phyloP scores from a whole-genome alignment of 2,113 vertebrate species.

The Nannobrachium achirus region DNA sequence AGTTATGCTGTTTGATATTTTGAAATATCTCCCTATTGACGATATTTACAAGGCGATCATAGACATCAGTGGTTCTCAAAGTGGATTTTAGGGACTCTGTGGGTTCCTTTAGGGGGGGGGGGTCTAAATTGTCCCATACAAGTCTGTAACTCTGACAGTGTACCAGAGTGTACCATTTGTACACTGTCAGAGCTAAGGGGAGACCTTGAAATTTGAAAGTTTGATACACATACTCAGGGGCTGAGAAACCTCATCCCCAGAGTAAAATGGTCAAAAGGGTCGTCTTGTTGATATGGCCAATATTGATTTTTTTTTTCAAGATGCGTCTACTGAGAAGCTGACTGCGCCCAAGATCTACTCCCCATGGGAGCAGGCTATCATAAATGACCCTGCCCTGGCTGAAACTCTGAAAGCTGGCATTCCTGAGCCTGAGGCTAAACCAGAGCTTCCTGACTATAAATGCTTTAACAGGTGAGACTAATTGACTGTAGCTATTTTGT shows the following conservation, averaged over 20 bases:
- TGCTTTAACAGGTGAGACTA: slow-evolving; percentile 94
- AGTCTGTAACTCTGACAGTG: too few relatives aligned
- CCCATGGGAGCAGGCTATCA: slow-evolving; percentile 95
- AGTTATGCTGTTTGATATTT: slow-evolving; percentile 4
- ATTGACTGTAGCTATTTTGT: too few relatives aligned
- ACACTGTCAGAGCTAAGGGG: too few relatives aligned
- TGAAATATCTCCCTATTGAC: not conserved
- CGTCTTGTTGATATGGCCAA: not conserved
- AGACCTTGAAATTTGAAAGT: too few relatives aligned
- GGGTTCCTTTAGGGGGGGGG: too few relatives aligned
- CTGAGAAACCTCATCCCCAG: not conserved
- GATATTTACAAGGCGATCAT: too few relatives aligned
- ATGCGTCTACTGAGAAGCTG: slow-evolving; percentile 85
- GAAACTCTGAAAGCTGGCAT: slow-evolving; percentile 87
- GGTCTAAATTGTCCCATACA: too few relatives aligned
- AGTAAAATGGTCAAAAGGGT: not conserved
- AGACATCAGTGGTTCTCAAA: too few relatives aligned
- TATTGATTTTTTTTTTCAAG: slow-evolving; percentile 83
- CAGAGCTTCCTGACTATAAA: slow-evolving; percentile 87
- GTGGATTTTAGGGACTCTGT: too few relatives aligned
- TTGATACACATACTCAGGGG: too few relatives aligned
- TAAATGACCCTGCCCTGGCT: slow-evolving; percentile 88
- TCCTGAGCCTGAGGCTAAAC: slow-evolving; percentile 80
- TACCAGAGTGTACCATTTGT: too few relatives aligned
- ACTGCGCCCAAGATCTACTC: slow-evolving; percentile 92